Evolutionary conservation across 2,888 invertebrate species (phyloP).

Genomic region (Schizaphis graminum): DNA sequence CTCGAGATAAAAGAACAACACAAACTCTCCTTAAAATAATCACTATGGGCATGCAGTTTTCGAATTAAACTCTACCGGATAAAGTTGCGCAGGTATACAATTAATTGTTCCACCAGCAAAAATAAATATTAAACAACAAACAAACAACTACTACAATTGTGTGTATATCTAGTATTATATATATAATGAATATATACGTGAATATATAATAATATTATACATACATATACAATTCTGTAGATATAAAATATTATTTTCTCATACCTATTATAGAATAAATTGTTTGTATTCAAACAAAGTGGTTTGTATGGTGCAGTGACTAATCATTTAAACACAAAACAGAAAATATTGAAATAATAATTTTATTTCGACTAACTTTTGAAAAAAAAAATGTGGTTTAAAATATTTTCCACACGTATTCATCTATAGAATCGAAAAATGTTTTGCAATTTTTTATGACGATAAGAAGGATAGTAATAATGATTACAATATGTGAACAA

Average conservation of each 20-base stretch:
- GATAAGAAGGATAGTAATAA: background rate
- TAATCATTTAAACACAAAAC: background rate
- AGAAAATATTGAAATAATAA: background rate
- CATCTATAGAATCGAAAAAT: background rate
- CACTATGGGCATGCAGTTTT: slow-evolving; percentile 17
- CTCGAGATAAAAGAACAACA: slow-evolving; percentile 19
- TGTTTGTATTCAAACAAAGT: background rate
- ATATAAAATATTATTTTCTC: slow-evolving; percentile 5
- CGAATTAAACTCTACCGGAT: slow-evolving; percentile 7
- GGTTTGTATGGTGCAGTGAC: background rate
- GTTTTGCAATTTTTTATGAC: background rate
- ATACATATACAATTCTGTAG: background rate
- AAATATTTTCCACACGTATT: background rate
- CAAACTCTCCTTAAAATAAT: slow-evolving; percentile 12
- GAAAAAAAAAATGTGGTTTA: background rate
- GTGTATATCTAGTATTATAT: background rate
- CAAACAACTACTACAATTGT: background rate
- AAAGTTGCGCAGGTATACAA: background rate
- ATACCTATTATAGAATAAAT: background rate
- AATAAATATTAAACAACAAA: slow-evolving; percentile 37
- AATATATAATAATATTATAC: background rate
- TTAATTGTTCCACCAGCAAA: slow-evolving; percentile 7
- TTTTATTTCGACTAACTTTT: background rate
- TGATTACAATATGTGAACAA: background rate
- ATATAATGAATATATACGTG: background rate